Base-by-base conservation (phyloP, 2,113 vertebrate species). In the Muntiacus muntjak region DNA sequence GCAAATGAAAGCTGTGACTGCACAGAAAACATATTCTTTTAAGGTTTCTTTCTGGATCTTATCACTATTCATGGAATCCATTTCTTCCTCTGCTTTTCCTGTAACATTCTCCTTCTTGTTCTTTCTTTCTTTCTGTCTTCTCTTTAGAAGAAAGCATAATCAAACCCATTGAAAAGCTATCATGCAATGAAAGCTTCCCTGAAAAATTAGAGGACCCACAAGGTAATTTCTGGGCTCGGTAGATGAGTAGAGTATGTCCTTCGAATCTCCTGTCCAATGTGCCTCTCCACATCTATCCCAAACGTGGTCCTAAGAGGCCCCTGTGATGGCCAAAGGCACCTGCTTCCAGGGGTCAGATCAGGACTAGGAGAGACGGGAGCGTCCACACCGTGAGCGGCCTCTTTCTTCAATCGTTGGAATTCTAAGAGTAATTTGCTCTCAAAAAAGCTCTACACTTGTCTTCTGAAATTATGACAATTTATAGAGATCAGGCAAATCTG, bases 191-290 rank as follows among this genome's bases (percentile, higher is more conserved):
- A 98, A 99, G 98, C 96, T 97, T 99, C 96, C 98, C 98, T 98
- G 99, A 99, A 98, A 99, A 99, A 98, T 98, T 99, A 97, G 99
- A 99, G 97, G 99, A 99, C 78, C 98, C 98, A 83, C 99, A 99
- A 99, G 99, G 99, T 99, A 99, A 98, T 83, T 97, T 90, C 95
- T 87, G 94, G 93, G 12, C 91, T 45, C 91, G 82, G 33, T 55
- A 86, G 26, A 55, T 85, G 88, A 26, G 28, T 62, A 30, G 54
- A 86, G 2, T 30, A 64, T 79, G 21, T 36, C 64, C 82, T 85
- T 19, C 67, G 74, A 74, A 45, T 58, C 30, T 30, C 54, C 54
- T 82, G 19, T 82, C 64, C 55, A 21, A 7, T 74, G 60, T 52
- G 92, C 64, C 57, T 87, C 76, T 79, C 85, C 5, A 23, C 74